phyloP scores from a whole-genome alignment of 2,113 vertebrate species.

The Climacteris rufus region DNA sequence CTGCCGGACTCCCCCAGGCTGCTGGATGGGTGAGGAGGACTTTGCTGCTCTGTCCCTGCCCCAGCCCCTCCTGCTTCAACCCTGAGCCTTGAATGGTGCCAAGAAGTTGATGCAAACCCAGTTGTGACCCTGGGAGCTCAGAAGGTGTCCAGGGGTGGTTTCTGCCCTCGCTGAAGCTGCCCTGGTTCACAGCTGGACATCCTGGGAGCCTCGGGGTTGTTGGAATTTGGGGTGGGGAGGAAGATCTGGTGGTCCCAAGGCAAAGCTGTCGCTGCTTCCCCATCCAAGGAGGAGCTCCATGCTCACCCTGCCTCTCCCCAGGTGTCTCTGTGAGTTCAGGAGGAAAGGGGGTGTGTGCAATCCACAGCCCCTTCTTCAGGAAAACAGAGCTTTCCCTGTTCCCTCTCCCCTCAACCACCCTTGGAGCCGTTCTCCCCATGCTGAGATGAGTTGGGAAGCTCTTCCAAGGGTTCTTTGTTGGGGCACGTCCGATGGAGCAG shows the following conservation, averaged over 20 bases:
- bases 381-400: background rate
- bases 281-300: fast-evolving
- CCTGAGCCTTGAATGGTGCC: background rate
- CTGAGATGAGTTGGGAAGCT: background rate
- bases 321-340: too few species aligned
- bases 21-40: background rate
- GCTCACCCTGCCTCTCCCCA: background rate
- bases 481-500: fast-evolving
- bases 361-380: background rate
- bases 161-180: background rate
- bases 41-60: background rate
- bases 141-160: background rate
- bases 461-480: background rate
- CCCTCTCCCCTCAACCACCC: fast-evolving
- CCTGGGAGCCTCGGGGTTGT: fast-evolving
- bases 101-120: background rate
- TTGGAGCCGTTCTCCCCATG: fast-evolving
- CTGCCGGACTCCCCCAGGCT: fast-evolving
- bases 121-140: background rate
- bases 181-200: fast-evolving
- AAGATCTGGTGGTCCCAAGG: background rate
- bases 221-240: fast-evolving
- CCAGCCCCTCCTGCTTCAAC: background rate
- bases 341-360: fast-evolving
- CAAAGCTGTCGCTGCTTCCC: background rate